These are phyloP conservation scores for Yponomeuta plumbellus DNA, from an alignment of 2,888 invertebrate genomes.

Conservation along the genomic window DNA sequence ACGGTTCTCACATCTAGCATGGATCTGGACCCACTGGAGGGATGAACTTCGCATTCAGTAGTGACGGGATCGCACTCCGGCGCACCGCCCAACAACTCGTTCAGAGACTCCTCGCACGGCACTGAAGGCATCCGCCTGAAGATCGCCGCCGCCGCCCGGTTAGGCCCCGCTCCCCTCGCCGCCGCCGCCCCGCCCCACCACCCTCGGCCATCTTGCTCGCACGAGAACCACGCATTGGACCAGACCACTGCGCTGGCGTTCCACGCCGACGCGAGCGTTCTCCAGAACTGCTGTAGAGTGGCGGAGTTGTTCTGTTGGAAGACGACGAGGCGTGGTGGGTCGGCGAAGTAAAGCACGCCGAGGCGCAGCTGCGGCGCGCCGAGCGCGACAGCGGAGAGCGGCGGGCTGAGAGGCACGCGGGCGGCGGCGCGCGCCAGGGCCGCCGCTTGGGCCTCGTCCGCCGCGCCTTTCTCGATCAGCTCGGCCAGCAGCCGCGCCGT, in stretches of 20 bases:
- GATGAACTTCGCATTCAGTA: conserved; percentile 56
- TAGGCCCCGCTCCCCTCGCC: conserved; percentile 53
- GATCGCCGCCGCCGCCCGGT: conserved; percentile 77
- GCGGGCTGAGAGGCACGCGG: conserved; percentile 52
- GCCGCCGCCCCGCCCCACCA: conserved; percentile 71
- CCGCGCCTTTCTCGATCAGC: conserved; percentile 59
- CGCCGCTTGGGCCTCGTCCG: conserved; percentile 57
- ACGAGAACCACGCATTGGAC: conserved; percentile 69
- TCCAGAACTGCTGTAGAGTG: conserved; percentile 74
- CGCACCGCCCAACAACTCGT: conserved; percentile 80
- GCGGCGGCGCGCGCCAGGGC: conserved; percentile 64
- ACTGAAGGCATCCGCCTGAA: conserved; percentile 79
- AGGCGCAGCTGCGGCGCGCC: conserved; percentile 71
- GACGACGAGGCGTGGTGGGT: conserved; percentile 54
- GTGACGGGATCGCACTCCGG: conserved; percentile 55
- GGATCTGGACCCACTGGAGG: conserved; percentile 27
- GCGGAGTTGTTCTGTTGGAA: conserved; percentile 70
- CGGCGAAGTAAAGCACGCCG: conserved; percentile 62
- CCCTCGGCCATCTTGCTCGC: conserved; percentile 49
- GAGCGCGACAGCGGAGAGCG: conserved; percentile 65
- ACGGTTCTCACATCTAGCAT: background rate
- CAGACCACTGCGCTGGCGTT: conserved; percentile 63
- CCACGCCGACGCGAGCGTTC: conserved; percentile 68
- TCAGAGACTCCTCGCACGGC: conserved; percentile 83
- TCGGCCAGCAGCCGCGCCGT: conserved; percentile 67